Evolutionary conservation across 2,888 invertebrate species (phyloP).

Genomic region (Oeneis ivallda): DNA sequence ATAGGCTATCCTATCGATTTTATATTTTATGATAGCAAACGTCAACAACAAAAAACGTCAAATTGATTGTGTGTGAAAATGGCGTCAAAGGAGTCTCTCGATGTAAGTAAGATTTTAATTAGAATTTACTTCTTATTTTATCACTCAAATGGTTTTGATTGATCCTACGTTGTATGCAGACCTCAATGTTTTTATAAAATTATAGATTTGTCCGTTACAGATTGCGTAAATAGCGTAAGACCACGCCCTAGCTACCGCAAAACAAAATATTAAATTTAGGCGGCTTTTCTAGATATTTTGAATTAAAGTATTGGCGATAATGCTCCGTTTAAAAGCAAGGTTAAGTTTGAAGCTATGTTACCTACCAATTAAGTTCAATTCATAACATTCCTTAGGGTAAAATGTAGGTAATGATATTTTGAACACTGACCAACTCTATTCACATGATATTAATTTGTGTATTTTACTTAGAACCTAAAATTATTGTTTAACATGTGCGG

Average conservation of each 20-base stretch:
- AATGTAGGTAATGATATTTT: neutral
- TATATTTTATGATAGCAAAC: slow-evolving; percentile 58
- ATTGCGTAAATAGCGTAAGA: slow-evolving; percentile 31
- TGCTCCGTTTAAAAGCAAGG: neutral
- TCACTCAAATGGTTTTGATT: neutral
- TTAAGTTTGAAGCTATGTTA: neutral
- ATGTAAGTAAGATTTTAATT: slow-evolving; percentile 68
- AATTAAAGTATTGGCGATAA: slow-evolving; percentile 17
- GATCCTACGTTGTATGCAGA: slow-evolving; percentile 9
- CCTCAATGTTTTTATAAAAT: neutral
- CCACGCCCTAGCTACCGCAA: slow-evolving; percentile 34
- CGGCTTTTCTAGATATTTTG: slow-evolving; percentile 30
- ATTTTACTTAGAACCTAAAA: neutral
- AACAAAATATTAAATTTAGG: slow-evolving; percentile 26
- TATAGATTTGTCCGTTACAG: slow-evolving; percentile 3
- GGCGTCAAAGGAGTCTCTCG: slow-evolving; percentile 80
- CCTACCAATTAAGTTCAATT: neutral
- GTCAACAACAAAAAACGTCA: slow-evolving; percentile 54
- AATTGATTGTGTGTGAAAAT: slow-evolving; percentile 78
- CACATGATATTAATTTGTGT: slow-evolving; percentile 3
- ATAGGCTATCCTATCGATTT: slow-evolving; percentile 51
- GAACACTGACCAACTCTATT: neutral
- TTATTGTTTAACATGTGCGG: neutral
- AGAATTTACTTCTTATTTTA: slow-evolving; percentile 13
- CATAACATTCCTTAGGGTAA: neutral